phyloP scores from a whole-genome alignment of 2,797 vertebrate genomes.

The Clamator glandarius region DNA sequence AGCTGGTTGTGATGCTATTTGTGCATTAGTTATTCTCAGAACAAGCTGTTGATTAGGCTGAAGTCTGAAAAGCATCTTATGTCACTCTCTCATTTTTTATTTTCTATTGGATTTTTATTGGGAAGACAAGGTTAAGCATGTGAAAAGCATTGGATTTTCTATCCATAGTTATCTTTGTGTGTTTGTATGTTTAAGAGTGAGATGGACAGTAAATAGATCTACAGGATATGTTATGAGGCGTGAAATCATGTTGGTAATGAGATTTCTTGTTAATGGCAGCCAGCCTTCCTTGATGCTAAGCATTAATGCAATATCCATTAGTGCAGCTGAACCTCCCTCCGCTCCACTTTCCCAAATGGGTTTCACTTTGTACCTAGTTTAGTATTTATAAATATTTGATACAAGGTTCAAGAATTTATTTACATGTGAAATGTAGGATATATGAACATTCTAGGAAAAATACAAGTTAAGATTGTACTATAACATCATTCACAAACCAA shows the following conservation, averaged over 20 bases:
- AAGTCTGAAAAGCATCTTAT: neutral
- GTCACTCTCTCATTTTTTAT: neutral
- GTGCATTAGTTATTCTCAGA: neutral
- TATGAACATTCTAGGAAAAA: neutral
- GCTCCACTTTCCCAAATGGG: conserved; percentile 20
- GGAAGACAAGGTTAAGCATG: neutral
- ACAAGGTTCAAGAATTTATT: conserved; percentile 28
- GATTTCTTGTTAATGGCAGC: conserved; percentile 58
- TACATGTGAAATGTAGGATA: conserved; percentile 15
- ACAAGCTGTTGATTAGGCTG: neutral
- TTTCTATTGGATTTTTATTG: neutral
- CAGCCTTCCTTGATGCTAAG: conserved; percentile 39
- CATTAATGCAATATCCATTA: conserved; percentile 63
- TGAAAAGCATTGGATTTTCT: neutral
- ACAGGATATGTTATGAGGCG: neutral
- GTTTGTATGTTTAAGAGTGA: neutral
- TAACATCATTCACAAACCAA: neutral
- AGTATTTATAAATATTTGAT: conserved; percentile 58
- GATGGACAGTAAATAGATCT: conserved; percentile 25
- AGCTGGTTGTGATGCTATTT: neutral
- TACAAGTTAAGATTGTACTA: neutral
- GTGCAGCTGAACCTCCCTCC: conserved; percentile 17
- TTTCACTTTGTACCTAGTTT: conserved; percentile 55
- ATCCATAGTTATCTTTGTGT: neutral
- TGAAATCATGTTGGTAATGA: conserved; percentile 65